A percentile compares a stretch with the other conserved stretches of the same genome.
These are phyloP conservation scores for Sarcophaga subvicina DNA, from an alignment of 2,888 invertebrate species.

Conservation along the genomic window DNA sequence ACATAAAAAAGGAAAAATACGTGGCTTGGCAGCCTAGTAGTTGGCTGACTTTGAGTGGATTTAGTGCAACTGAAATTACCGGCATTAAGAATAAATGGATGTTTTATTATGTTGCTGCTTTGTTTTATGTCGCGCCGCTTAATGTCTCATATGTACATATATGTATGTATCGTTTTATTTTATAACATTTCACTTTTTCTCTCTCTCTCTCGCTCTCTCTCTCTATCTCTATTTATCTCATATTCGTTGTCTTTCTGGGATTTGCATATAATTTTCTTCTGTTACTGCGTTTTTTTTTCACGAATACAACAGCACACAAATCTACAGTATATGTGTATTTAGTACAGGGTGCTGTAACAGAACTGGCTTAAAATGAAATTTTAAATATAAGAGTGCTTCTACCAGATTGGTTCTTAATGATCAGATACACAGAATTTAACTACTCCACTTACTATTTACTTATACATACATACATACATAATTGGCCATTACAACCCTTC, in stretches of 20 bases:
- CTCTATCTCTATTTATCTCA: neutral
- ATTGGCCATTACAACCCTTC: too few species aligned
- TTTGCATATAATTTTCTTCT: slow-evolving; percentile 63
- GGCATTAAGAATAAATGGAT: slow-evolving; percentile 72
- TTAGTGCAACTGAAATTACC: slow-evolving; percentile 71
- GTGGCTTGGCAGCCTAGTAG: slow-evolving; percentile 50
- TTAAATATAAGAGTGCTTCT: too few species aligned
- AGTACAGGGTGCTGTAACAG: too few species aligned
- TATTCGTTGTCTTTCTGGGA: slow-evolving; percentile 19
- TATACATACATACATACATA: too few species aligned
- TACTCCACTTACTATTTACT: too few species aligned
- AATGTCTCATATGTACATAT: slow-evolving; percentile 53
- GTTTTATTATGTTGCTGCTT: slow-evolving; percentile 70
- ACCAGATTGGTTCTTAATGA: too few species aligned
- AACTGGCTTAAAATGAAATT: too few species aligned
- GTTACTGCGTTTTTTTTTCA: neutral
- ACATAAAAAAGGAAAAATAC: slow-evolving; percentile 11
- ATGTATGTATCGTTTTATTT: slow-evolving; percentile 19
- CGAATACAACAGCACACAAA: slow-evolving; percentile 38
- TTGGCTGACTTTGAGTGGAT: slow-evolving; percentile 70
- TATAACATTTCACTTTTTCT: neutral
- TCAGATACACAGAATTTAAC: too few species aligned
- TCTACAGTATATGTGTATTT: neutral
- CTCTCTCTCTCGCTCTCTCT: slow-evolving; percentile 11
- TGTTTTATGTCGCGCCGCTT: slow-evolving; percentile 69